Evolutionary conservation across 2,797 vertebrate species (phyloP), one percentile per base, ranked within the genome.

Genomic region (Onychomys arenicola): DNA sequence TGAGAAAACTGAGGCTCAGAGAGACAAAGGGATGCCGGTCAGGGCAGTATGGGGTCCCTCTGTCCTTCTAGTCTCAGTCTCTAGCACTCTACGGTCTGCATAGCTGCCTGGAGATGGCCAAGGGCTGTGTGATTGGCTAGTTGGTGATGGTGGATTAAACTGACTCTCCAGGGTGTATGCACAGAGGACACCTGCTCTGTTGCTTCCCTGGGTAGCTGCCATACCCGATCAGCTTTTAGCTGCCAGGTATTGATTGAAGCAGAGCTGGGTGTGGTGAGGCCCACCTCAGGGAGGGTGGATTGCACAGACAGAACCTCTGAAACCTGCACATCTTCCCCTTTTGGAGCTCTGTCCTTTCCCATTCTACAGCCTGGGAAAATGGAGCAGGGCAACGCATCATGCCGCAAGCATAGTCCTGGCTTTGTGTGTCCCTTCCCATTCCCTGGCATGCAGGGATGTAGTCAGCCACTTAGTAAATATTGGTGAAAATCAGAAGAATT

Each of bases 1-100:
- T 40, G 65, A 91, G 87, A 88, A 90, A 97, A 92, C 73, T 12
- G 80, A 96, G 55, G 85, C 23, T 94, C 90, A 94, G 69, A 25
- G 19, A 86, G 29, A 69, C 77, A 82, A 81, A 86, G 87, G 37
- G 55, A 76, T 23, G 92, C 23, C 49, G 65, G 23, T 63, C 29
- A 27, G 17, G 1, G 2, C 14, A 88, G 14, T 23, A 43, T 40
- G 49, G 34, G 17, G 27, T 29, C 34, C 83, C 85, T 87, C 85
- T 92, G 73, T 80, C 78, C 91, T 86, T 32, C 55, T 46, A 12
- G 11, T 82, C 32, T 73, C 52, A 82, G 65, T 34, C 52, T 59
- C 75, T 21, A 69, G 34, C 1, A 91, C 32, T 25, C 67, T 5
- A 5, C 59, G 57, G 6, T 85, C n/a, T 59, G 17, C 32, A 93